Conservation (phyloP, 2,113 vertebrate genomes). For the Columbina picui region DNA sequence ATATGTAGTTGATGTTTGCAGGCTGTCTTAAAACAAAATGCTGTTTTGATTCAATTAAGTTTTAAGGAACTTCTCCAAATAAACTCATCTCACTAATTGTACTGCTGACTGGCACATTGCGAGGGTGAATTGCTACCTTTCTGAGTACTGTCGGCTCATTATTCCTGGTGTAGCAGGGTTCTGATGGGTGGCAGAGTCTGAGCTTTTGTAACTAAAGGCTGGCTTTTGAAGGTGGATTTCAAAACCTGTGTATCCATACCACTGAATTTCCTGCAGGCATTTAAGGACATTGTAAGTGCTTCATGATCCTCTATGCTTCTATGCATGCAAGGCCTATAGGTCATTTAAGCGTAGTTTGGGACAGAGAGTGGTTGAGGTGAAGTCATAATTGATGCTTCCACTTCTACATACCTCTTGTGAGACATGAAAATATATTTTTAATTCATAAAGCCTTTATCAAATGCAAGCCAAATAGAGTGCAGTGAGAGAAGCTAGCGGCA, state of each 20-base stretch:
- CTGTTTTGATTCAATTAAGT: not conserved
- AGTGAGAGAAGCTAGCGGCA: not conserved
- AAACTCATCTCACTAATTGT: not conserved
- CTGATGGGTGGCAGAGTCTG: accelerated
- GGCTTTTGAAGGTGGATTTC: not conserved
- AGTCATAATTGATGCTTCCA: not conserved
- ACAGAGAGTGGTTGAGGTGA: not conserved
- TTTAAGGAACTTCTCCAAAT: not conserved
- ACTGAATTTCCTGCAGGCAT: not conserved
- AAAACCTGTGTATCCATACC: not conserved
- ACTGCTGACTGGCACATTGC: not conserved
- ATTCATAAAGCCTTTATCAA: not conserved
- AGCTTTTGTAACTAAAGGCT: not conserved
- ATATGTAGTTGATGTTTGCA: not conserved
- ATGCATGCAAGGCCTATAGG: not conserved
- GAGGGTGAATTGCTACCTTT: not conserved
- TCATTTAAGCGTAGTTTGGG: not conserved
- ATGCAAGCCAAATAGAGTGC: not conserved
- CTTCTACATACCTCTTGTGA: not conserved
- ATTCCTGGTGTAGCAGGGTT: not conserved
- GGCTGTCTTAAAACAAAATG: not conserved
- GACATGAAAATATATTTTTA: not conserved
- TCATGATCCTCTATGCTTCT: not conserved
- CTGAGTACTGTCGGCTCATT: not conserved
- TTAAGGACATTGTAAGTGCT: not conserved